Conservation (phyloP, 2,113 vertebrate genomes). For the Paradisaea rubra region DNA sequence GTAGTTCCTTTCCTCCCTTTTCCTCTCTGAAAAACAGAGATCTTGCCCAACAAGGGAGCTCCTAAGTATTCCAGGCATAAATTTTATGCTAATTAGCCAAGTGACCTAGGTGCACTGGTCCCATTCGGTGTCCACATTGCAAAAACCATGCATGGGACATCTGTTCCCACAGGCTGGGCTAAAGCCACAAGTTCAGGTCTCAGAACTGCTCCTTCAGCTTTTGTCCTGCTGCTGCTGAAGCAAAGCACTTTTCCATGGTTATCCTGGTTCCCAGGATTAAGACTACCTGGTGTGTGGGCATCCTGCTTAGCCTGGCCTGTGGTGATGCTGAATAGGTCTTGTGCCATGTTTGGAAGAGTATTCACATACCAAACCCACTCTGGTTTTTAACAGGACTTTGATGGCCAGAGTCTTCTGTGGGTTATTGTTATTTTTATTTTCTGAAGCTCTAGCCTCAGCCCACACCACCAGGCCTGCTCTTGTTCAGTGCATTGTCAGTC, state of each 20-base stretch:
- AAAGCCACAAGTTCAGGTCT: background rate
- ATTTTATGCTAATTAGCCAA: background rate
- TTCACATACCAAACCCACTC: background rate
- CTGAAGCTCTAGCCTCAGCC: background rate
- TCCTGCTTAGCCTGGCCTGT: background rate
- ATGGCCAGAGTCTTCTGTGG: background rate
- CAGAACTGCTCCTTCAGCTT: background rate
- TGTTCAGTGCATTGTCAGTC: background rate
- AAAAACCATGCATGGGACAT: background rate
- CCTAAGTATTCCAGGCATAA: background rate
- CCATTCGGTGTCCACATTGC: too few relatives aligned
- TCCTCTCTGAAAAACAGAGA: background rate
- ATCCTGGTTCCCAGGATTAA: background rate
- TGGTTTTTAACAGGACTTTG: background rate
- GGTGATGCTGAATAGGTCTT: background rate
- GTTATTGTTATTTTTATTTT: background rate
- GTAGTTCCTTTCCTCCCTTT: background rate
- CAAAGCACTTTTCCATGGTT: background rate
- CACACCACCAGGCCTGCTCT: background rate
- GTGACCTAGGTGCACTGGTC: background rate
- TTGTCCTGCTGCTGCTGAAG: background rate
- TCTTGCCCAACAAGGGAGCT: fast-evolving
- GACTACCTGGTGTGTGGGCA: background rate
- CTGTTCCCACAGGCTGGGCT: background rate
- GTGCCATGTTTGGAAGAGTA: background rate